phyloP scores from a whole-genome alignment of 2,888 invertebrate genomes.

The Dynastes tityus region DNA sequence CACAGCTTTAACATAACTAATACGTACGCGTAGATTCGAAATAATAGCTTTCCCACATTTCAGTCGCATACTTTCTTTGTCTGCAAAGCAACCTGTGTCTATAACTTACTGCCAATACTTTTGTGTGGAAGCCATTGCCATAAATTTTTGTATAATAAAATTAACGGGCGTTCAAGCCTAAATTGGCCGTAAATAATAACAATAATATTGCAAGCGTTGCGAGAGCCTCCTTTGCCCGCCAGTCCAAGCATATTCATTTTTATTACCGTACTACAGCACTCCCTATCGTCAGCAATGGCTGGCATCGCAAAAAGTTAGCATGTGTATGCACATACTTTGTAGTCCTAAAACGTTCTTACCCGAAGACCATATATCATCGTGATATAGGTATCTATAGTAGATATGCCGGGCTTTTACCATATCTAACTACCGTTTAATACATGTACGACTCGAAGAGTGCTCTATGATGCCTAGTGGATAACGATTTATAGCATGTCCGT shows the following conservation, averaged over 20 bases:
- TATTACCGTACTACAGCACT: constrained; percentile 3
- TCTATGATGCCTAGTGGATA: constrained; percentile 37
- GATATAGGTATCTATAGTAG: constrained; percentile 34
- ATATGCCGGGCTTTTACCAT: constrained; percentile 38
- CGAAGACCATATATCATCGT: constrained; percentile 37
- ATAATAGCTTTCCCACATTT: too few species aligned
- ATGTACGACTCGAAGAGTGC: constrained; percentile 24
- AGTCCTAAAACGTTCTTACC: constrained; percentile 32
- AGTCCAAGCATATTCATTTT: constrained; percentile 12
- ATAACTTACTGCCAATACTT: constrained; percentile 1
- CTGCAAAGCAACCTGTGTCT: too few species aligned
- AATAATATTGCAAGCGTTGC: constrained; percentile 12
- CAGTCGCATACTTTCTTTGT: too few species aligned
- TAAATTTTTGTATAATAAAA: constrained; percentile 31
- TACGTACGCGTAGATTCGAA: too few species aligned
- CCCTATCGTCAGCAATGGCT: constrained; percentile 11
- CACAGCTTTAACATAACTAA: too few species aligned
- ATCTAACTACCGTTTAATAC: constrained; percentile 44
- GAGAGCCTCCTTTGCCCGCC: neutral
- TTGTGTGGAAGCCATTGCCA: neutral
- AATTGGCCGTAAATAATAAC: constrained; percentile 25
- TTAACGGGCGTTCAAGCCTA: constrained; percentile 3
- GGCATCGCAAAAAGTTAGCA: constrained; percentile 18
- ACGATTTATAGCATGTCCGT: constrained; percentile 40
- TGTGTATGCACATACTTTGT: constrained; percentile 34